A percentile compares a stretch with the other conserved stretches of the same genome.
These are phyloP conservation scores for Acanthisitta chloris DNA, from an alignment of 2,113 vertebrate species.

Conservation along the genomic window DNA sequence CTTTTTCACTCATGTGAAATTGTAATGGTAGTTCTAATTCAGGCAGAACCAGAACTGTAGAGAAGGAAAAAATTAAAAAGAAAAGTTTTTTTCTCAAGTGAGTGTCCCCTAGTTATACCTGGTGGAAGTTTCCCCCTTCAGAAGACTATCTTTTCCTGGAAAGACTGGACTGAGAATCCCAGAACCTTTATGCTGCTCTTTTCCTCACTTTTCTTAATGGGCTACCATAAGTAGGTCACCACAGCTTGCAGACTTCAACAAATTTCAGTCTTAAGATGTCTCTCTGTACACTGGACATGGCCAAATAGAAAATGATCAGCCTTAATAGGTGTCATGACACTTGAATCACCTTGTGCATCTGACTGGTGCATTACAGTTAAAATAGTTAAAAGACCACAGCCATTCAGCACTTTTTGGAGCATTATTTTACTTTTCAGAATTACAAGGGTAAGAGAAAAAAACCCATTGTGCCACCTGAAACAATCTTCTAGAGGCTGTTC, in stretches of 20 bases:
- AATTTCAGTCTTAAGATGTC: background rate
- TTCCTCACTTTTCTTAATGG: background rate
- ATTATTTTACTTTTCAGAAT: background rate
- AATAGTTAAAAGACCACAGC: background rate
- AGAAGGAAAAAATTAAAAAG: background rate
- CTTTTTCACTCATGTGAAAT: background rate
- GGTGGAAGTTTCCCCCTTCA: background rate
- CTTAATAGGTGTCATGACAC: background rate
- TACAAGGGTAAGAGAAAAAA: background rate
- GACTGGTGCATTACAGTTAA: background rate
- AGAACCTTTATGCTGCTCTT: background rate
- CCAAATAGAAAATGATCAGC: background rate
- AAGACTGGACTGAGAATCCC: background rate
- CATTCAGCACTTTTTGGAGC: background rate
- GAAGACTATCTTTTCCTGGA: background rate
- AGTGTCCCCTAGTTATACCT: background rate
- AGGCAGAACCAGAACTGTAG: background rate
- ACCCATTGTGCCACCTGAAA: background rate
- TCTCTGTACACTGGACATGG: rapidly evolving
- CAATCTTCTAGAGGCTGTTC: background rate
- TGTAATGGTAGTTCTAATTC: background rate
- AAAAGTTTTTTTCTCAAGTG: background rate
- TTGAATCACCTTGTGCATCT: background rate
- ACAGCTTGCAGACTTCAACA: background rate
- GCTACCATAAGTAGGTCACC: background rate